Evolutionary conservation across 2,888 invertebrate species (phyloP).

Genomic region (Rapana venosa): DNA sequence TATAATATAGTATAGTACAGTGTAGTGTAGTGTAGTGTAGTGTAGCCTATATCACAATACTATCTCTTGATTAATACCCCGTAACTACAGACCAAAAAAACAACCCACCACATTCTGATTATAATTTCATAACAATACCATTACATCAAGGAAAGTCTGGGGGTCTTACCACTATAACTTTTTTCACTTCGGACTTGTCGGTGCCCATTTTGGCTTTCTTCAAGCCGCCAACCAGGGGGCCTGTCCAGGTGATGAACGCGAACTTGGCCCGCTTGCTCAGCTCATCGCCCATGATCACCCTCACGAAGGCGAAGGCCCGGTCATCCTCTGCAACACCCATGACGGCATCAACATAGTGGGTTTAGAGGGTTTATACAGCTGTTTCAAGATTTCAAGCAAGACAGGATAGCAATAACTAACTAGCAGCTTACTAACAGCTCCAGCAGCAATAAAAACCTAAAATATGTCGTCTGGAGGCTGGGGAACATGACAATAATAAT

Average conservation of each 20-base stretch:
- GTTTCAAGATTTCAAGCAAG: no score
- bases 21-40: no score
- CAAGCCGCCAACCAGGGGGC: constrained; percentile 86
- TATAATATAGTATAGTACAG: no score
- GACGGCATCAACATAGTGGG: not conserved
- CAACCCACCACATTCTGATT: not conserved
- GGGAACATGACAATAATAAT: no score
- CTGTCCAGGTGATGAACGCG: constrained; percentile 88
- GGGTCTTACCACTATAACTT: constrained; percentile 85
- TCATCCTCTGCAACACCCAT: constrained; percentile 83
- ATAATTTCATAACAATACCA: not conserved
- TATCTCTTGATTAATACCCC: no score
- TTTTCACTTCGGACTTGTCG: constrained; percentile 88
- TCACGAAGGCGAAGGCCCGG: constrained; percentile 86
- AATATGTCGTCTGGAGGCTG: no score
- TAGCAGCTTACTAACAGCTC: no score
- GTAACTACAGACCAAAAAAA: not conserved
- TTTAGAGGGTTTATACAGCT: no score
- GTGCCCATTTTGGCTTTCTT: constrained; percentile 90
- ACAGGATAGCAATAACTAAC: no score
- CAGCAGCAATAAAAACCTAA: no score
- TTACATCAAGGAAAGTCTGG: not conserved
- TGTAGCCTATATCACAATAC: no score
- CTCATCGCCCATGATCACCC: constrained; percentile 85
- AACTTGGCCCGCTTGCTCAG: constrained; percentile 90